Evolutionary conservation across 2,888 invertebrate genomes (phyloP), one percentile per base, ranked within the genome.

Genomic region (Phanerotoma sp.): DNA sequence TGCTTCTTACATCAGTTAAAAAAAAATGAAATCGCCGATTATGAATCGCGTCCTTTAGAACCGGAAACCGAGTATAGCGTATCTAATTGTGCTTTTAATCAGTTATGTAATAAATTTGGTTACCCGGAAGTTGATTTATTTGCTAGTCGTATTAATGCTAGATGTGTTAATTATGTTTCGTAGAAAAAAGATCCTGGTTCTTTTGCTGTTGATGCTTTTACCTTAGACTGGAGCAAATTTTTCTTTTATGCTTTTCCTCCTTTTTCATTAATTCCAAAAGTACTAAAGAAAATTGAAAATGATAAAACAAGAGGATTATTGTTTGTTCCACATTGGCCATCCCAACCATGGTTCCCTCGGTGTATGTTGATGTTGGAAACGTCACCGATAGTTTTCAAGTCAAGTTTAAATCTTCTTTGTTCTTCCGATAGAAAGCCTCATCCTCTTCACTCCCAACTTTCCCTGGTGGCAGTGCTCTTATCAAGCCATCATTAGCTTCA

Each of bases 401-500:
- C 44, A 30, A 33, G 32, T 28, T 18, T 33, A 28, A 16, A 51
- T 16, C 30, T 42, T n/a, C n/a, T 56, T 18, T 18, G 16, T 52
- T 52, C 48, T 18, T 38, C 40, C 16, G 22, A 37, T 32, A 56
- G 48, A 38, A 28, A 44, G 33, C 44, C 48, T 28, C 48, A 56
- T 47, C 56, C 51, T 15, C 40, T 48, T 22, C 37, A 38, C 37
- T 18, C 25, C 16, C 25, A 42, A 38, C 41, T 56, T 53, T 20
- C 45, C 30, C 45, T 56, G 49, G 52, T 56, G 38, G 53, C 44
- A 44, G 45, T 7, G 16, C 42, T 22, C 18, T 48, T 40, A 57
- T 53, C 49, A 25, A 49, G 41, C 33, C 35, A 18, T 46, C 55
- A 15, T 44, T 25, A 9, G n/a, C 16, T 4, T 6, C 28, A 22